Conservation (phyloP, 2,797 vertebrate genomes). For the Nothura maculosa region DNA sequence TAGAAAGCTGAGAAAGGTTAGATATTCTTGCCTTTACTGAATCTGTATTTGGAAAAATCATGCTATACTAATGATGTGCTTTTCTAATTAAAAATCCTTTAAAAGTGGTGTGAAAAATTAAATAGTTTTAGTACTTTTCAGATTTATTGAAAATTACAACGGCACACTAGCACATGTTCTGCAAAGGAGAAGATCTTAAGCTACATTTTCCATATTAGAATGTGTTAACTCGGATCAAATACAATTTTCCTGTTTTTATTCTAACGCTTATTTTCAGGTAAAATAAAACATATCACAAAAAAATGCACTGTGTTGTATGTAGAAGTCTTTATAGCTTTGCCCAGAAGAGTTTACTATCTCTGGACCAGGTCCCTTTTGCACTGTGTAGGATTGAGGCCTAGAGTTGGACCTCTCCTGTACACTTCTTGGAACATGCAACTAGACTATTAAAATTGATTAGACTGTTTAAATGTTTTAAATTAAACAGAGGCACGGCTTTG, state of each 20-base stretch:
- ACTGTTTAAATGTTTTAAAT: background rate
- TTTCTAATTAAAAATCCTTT: conserved; percentile 52
- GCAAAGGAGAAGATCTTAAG: background rate
- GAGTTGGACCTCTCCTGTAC: background rate
- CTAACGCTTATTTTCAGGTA: background rate
- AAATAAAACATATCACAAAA: background rate
- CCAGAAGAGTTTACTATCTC: background rate
- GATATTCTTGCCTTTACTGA: conserved; percentile 43
- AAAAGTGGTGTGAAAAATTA: conserved; percentile 31
- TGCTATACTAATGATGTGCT: conserved; percentile 13
- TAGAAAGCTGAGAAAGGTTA: conserved; percentile 49
- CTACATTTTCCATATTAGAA: background rate
- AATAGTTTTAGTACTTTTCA: conserved; percentile 34
- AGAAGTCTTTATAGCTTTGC: background rate
- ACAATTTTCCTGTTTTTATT: background rate
- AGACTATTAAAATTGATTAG: background rate
- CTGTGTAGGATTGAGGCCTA: background rate
- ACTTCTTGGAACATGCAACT: background rate
- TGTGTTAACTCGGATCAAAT: background rate
- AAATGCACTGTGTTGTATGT: background rate
- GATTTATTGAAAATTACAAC: background rate
- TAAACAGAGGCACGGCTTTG: background rate
- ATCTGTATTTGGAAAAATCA: conserved; percentile 45
- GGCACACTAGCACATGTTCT: background rate
- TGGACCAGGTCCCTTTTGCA: background rate